Conservation (phyloP, 2,797 vertebrate species). For the Ceyx erithaca region DNA sequence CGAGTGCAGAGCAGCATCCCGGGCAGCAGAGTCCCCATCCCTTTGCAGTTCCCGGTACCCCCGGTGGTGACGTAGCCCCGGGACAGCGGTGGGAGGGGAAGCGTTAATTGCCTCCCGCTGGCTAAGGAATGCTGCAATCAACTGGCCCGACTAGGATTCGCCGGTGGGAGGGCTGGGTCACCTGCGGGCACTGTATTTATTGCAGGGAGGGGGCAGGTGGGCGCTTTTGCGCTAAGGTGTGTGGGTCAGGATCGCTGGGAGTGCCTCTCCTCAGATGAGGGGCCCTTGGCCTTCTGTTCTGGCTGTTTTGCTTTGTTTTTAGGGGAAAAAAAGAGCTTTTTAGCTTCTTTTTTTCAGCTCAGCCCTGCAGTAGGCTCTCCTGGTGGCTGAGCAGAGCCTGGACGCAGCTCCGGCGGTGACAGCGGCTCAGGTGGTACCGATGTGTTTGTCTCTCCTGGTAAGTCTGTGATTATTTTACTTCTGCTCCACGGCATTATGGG, state of each 20-base stretch:
- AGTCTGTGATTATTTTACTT: neutral
- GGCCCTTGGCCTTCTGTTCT: neutral
- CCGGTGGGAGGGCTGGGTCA: neutral
- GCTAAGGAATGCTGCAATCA: neutral
- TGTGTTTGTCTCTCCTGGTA: neutral
- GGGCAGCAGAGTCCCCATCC: rapidly evolving
- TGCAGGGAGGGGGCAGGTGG: rapidly evolving
- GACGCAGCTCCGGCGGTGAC: neutral
- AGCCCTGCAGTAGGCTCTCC: neutral
- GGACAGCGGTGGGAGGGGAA: rapidly evolving
- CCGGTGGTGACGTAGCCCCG: rapidly evolving
- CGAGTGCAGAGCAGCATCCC: neutral
- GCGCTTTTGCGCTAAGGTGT: rapidly evolving
- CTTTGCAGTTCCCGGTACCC: neutral
- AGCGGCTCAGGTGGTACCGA: rapidly evolving
- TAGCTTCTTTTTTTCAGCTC: neutral
- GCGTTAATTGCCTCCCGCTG: neutral
- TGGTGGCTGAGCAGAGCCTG: neutral
- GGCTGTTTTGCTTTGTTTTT: neutral
- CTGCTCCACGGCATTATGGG: rapidly evolving
- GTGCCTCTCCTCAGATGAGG: too few species aligned
- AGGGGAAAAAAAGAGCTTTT: neutral
- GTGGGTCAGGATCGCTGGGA: rapidly evolving
- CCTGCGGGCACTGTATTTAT: neutral
- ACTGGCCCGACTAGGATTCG: neutral